A percentile compares a stretch with the other conserved stretches of the same genome.
Evolutionary conservation across 2,113 vertebrate species (phyloP).

Genomic region (Dissostichus mawsoni): DNA sequence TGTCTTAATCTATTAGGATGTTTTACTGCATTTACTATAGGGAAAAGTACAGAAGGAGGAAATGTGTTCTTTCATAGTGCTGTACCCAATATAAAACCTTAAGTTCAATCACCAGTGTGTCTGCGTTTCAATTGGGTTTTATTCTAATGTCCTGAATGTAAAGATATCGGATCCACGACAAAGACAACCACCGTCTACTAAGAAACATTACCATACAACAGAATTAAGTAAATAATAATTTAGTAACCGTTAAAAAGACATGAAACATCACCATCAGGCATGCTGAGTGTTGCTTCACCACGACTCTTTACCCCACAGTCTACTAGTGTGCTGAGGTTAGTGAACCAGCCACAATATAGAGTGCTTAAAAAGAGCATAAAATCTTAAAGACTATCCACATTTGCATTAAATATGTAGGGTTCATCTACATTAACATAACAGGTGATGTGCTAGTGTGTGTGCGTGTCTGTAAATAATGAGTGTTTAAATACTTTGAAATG

Average conservation of each 20-base stretch:
- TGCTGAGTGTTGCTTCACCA: neutral
- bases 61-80: too few species aligned
- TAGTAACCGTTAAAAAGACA: too few species aligned
- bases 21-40: neutral
- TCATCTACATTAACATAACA: neutral
- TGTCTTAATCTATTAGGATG: neutral
- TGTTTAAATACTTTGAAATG: too few species aligned
- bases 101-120: too few species aligned
- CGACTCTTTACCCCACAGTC: neutral
- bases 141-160: too few species aligned
- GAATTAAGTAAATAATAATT: neutral
- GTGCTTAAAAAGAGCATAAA: neutral
- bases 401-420: conserved; percentile 27
- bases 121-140: too few species aligned
- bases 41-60: too few species aligned
- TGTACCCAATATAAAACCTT: too few species aligned
- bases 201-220: neutral
- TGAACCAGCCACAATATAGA: neutral
- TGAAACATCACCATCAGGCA: neutral
- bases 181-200: too few species aligned
- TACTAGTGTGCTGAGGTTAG: neutral
- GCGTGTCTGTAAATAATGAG: too few species aligned
- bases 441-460: neutral
- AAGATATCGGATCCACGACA: too few species aligned
- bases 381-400: conserved; percentile 1